Evolutionary conservation across 2,888 invertebrate species (phyloP).

Genomic region (Choreutis nemorana): DNA sequence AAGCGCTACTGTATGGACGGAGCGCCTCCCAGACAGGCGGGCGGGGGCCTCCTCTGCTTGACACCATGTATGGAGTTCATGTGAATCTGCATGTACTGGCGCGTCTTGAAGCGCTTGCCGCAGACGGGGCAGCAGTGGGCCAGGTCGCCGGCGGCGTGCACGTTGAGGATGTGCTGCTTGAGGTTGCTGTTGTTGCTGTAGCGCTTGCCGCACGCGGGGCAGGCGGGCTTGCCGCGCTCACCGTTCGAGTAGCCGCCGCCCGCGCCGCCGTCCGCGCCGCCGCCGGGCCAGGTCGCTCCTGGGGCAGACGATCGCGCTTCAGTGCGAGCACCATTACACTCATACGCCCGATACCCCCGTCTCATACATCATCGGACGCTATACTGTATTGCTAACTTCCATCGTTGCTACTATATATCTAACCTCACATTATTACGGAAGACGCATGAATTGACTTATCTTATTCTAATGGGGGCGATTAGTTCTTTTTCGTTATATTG

Average conservation of each 20-base stretch:
- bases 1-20: constrained; percentile 46
- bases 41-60: constrained; percentile 63
- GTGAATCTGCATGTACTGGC: constrained; percentile 76
- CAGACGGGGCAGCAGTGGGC: constrained; percentile 71
- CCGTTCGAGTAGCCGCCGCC: constrained; percentile 4
- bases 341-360: constrained; percentile 5
- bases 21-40: constrained; percentile 32
- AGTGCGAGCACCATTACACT: constrained; percentile 25
- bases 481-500: constrained; percentile 38
- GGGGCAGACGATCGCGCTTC: constrained; percentile 58
- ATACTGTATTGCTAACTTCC: constrained; percentile 19
- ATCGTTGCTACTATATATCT: constrained; percentile 17
- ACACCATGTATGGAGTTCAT: constrained; percentile 74
- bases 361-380: neutral
- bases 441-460: constrained; percentile 12
- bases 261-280: constrained; percentile 42
- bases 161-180: constrained; percentile 74
- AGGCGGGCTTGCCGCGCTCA: constrained; percentile 61
- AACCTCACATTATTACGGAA: constrained; percentile 14
- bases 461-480: constrained; percentile 29
- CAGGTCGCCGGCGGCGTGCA: constrained; percentile 69
- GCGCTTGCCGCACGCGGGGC: constrained; percentile 72
- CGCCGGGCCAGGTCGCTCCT: constrained; percentile 52
- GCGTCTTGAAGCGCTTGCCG: constrained; percentile 73
- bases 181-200: constrained; percentile 75